Evolutionary conservation across 2,888 invertebrate genomes (phyloP).

Genomic region (Caradrina clavipalpis): DNA sequence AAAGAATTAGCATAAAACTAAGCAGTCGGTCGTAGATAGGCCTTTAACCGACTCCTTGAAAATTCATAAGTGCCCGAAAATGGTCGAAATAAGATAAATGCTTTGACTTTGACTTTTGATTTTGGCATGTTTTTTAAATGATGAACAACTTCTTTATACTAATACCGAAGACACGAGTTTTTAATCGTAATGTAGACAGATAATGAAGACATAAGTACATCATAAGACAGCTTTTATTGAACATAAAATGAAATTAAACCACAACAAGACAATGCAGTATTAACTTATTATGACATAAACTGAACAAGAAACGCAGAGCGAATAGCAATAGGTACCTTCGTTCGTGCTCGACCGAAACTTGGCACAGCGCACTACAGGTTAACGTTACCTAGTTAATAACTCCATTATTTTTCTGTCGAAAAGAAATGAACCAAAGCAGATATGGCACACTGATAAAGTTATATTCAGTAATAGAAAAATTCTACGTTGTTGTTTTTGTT

Average conservation of each 20-base stretch:
- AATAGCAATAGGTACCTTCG: slow-evolving; percentile 47
- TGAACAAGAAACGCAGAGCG: slow-evolving; percentile 31
- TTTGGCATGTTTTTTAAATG: too few species aligned
- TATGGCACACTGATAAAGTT: slow-evolving; percentile 47
- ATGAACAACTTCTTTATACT: too few species aligned
- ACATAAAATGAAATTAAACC: not conserved
- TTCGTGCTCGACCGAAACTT: slow-evolving; percentile 57
- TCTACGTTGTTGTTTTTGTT: slow-evolving; percentile 13
- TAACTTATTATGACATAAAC: slow-evolving; percentile 37
- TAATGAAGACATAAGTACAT: too few species aligned
- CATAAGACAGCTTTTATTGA: not conserved
- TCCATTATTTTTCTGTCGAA: slow-evolving; percentile 63
- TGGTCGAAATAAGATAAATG: too few species aligned
- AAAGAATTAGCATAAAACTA: too few species aligned
- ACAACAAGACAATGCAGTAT: slow-evolving; percentile 40
- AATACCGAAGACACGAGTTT: too few species aligned
- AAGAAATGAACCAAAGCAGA: slow-evolving; percentile 48
- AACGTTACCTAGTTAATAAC: slow-evolving; percentile 58
- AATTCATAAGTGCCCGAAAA: too few species aligned
- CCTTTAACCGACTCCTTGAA: too few species aligned
- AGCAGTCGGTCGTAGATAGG: too few species aligned
- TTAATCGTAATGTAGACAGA: too few species aligned
- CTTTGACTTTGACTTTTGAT: too few species aligned
- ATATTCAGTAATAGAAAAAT: slow-evolving; percentile 36
- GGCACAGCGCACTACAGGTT: slow-evolving; percentile 53